Percentiles rank a stretch among this genome's conserved stretches.
These are phyloP conservation scores for Pardosa pseudoannulata DNA, from an alignment of 2,888 invertebrate species.

Conservation along the genomic window DNA sequence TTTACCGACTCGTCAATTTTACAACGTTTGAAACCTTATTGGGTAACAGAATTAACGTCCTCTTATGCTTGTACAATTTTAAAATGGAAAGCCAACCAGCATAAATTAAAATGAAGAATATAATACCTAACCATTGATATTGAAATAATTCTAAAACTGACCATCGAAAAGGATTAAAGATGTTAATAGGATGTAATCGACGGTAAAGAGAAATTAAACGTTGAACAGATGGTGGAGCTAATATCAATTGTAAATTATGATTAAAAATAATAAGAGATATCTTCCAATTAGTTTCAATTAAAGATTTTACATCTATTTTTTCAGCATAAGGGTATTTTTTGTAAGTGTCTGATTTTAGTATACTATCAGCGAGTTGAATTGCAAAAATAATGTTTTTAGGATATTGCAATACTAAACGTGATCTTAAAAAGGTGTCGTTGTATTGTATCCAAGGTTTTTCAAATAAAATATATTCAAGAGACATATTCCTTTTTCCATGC, in stretches of 20 bases:
- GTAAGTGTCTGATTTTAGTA: not conserved
- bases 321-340: not conserved
- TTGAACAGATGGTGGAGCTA: not conserved
- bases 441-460: too few species aligned
- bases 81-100: not conserved
- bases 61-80: not conserved
- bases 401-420: too few species aligned
- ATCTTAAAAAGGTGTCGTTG: too few species aligned
- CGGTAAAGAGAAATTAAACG: constrained; percentile 5
- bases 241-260: not conserved
- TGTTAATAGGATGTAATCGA: not conserved
- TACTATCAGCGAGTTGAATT: not conserved
- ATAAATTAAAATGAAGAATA: not conserved
- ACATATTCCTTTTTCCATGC: too few species aligned
- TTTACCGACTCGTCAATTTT: not conserved
- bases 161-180: not conserved
- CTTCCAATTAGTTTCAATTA: not conserved
- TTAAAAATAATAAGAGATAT: not conserved
- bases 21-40: not conserved
- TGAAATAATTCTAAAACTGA: not conserved
- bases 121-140: not conserved
- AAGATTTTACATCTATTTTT: not conserved
- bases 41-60: not conserved
- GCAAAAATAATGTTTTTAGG: constrained; percentile 32
- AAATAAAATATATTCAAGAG: too few species aligned